Base-by-base conservation (phyloP, 2,797 vertebrate species). In the Enteromius viviparus region DNA sequence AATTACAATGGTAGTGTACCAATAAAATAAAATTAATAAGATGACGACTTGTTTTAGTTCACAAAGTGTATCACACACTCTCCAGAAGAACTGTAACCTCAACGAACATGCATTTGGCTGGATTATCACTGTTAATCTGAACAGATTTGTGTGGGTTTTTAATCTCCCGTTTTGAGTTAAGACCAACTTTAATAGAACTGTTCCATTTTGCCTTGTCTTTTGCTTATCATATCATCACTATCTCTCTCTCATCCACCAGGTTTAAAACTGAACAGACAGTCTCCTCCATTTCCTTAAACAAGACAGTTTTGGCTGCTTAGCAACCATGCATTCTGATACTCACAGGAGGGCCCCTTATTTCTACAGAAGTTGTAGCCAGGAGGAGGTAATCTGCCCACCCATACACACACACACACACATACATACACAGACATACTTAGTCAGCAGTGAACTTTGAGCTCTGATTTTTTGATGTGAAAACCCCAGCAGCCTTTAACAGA, bases 381-480 rank as follows among this genome's bases (percentile, higher is more conserved):
- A 83, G 51, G 81, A 83, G 81, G 81, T 77, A 83, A 83, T 78
- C 32, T 77, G 75, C 65, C 75, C 75, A 77, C 74, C 81, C 81
- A 77, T 23, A 69, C 23, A 68, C 34, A 55, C 26, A 29, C n/a
- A 32, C 3, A 32, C 29, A 32, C 29, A 26, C 3, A 17, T 32
- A 32, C 32, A 32, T 32, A 32, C 42, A 6, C 64, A 42, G 1
- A 60, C 66, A 60, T 71, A 47, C 32, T 42, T 55, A 76, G 62
- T 42, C 80, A 82, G 34, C 71, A 53, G 7, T 68, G 34, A 76
- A 76, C 34, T 76, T 76, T n/a, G 2, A 45, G 34, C 34, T 83
- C 37, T 40, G 37, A 77, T 70, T 47, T 12, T 60, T 70, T 42
- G 81, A 40, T 6, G 8, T 15, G 62, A 68, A 75, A 65, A 47